These are phyloP conservation scores for Prietella phreatophila DNA, from an alignment of 2,113 vertebrate species.

Conservation along the genomic window DNA sequence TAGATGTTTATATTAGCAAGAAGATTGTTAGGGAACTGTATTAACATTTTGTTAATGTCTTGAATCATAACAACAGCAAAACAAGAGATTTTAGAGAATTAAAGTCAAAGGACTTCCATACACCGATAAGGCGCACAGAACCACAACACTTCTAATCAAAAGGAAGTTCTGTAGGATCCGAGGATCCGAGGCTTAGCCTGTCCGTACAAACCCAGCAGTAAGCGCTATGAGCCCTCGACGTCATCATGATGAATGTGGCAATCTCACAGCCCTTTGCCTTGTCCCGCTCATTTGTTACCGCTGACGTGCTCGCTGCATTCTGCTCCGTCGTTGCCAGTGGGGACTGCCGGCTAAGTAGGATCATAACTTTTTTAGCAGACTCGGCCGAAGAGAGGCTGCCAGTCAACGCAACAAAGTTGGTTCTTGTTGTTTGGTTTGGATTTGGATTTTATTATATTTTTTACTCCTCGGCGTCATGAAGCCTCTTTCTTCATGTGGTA, in stretches of 20 bases:
- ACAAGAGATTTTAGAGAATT: neutral
- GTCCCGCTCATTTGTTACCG: conserved; percentile 54
- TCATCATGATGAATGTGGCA: conserved; percentile 57
- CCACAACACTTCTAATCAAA: conserved; percentile 38
- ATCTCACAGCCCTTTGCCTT: conserved; percentile 53
- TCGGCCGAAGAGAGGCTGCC: conserved; percentile 47
- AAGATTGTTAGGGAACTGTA: neutral
- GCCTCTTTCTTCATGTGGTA: neutral
- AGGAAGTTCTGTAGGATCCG: conserved; percentile 43
- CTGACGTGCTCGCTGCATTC: conserved; percentile 49
- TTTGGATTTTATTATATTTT: neutral
- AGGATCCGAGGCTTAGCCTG: conserved; percentile 46
- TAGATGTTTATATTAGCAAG: neutral
- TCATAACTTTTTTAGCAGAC: conserved; percentile 55
- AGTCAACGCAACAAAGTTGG: conserved; percentile 46
- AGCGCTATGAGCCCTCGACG: conserved; percentile 44
- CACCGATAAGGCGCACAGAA: neutral
- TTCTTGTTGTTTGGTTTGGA: conserved; percentile 21
- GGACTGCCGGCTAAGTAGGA: conserved; percentile 57
- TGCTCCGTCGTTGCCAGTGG: conserved; percentile 46
- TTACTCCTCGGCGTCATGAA: neutral
- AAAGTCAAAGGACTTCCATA: neutral
- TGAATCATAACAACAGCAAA: neutral
- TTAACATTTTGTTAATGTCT: too few relatives aligned
- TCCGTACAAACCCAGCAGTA: conserved; percentile 39